Evolutionary conservation across 2,888 invertebrate species (phyloP), one percentile per base, ranked within the genome.

Genomic region (Callyntrura sp.): DNA sequence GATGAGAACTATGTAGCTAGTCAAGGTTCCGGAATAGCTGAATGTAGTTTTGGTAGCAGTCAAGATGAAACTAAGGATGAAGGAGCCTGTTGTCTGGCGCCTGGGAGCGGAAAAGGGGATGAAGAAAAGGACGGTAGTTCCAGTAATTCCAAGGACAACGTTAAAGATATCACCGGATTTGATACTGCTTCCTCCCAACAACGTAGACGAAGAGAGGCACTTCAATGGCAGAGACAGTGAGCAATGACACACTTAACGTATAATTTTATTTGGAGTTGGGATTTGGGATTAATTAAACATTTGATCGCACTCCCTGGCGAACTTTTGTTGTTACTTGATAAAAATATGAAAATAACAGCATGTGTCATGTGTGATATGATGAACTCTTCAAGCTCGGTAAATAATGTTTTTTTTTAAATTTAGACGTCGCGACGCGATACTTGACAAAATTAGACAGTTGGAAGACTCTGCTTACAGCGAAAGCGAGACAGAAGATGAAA

Each of bases 391-490:
- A n/a, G n/a, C n/a, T n/a, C n/a, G n/a, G 35, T 35, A 35, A 35
- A 4, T 35, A 35, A 4, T 35, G 6, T 35, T 35, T 35, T 57
- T 57, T 17, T n/a, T 57, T 11, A n/a, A 8, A 45, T n/a, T 78
- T 94, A 96, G 96, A 68, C 95, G 95, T 89, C 94, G 96, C 70
- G 94, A 95, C 85, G 94, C 94, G 62, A 94, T 95, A 55, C 92
- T 95, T 60, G 96, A 96, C 93, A 94, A 94, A 91, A 95, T 94
- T 87, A 94, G 96, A 93, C 96, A 96, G 11, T 95, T 96, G 73
- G 93, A 95, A 55, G 92, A 91, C 51, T 85, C 76, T 11, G 91
- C 90, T 9, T 94, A 94, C 60, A 95, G 93, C 92, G 93, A 94
- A 1, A 93, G 94, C 35, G 90, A 92, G 0, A 92, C 94, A 45